Percentiles rank a stretch among this genome's conserved stretches.
These are phyloP conservation scores for Eclectus roratus DNA, from an alignment of 2,113 vertebrate genomes.

Conservation along the genomic window DNA sequence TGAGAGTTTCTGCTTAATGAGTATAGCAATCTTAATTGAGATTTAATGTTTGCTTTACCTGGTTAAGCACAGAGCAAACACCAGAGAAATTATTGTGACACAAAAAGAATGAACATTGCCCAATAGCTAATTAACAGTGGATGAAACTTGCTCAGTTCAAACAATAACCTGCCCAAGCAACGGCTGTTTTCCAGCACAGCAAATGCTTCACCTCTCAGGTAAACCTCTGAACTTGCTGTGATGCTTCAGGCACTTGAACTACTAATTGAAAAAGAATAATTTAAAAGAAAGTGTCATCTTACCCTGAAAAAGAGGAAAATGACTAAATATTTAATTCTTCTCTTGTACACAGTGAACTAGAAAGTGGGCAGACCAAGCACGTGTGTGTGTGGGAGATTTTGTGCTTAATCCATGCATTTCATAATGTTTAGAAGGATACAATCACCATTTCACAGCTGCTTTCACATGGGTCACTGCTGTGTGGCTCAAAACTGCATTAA, in stretches of 20 bases:
- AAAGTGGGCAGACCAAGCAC: neutral
- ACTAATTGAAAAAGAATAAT: conserved; percentile 37
- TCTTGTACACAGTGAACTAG: neutral
- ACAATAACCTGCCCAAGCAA: conserved; percentile 30
- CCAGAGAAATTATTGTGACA: neutral
- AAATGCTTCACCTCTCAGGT: conserved; percentile 51
- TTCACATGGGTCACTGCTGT: neutral
- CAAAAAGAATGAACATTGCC: neutral
- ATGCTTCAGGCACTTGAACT: neutral
- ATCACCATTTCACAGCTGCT: neutral
- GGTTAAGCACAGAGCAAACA: conserved; percentile 33
- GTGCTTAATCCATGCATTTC: neutral
- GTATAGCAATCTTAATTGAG: conserved; percentile 48
- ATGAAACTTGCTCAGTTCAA: conserved; percentile 26
- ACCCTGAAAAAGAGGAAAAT: neutral
- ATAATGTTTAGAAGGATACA: neutral
- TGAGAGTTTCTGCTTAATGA: neutral
- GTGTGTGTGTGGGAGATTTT: neutral
- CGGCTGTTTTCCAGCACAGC: conserved; percentile 26
- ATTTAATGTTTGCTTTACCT: conserved; percentile 56
- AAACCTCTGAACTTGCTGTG: conserved; percentile 44
- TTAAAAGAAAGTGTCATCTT: conserved; percentile 7
- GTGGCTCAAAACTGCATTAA: neutral
- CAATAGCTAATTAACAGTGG: conserved; percentile 52
- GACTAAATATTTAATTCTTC: conserved; percentile 2